Conservation (phyloP, 2,888 invertebrate genomes). For the Euzetes globulus region DNA sequence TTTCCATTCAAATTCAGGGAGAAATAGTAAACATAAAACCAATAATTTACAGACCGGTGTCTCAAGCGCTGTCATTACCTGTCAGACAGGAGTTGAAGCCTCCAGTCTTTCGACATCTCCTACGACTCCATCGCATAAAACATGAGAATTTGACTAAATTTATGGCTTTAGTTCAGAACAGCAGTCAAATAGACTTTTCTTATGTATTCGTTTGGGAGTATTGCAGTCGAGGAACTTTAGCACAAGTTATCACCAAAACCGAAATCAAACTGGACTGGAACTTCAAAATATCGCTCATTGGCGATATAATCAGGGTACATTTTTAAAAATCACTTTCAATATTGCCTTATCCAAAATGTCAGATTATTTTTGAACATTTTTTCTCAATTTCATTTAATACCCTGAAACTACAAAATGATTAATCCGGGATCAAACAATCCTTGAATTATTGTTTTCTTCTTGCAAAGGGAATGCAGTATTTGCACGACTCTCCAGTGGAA, state of each 20-base stretch:
- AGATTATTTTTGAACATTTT: constrained; percentile 21
- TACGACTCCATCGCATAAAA: not conserved
- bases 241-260: constrained; percentile 77
- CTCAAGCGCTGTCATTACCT: not conserved
- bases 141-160: constrained; percentile 18
- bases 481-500: constrained; percentile 73
- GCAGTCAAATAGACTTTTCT: not conserved
- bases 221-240: constrained; percentile 77
- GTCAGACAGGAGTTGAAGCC: not conserved
- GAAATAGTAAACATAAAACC: not conserved
- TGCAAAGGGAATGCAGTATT: constrained; percentile 73
- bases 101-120: not conserved
- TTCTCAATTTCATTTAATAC: too few relatives aligned
- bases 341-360: not conserved
- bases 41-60: not conserved
- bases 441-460: constrained; percentile 6
- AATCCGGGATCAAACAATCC: not conserved
- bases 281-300: constrained; percentile 81
- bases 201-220: constrained; percentile 63
- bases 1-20: not conserved
- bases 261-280: constrained; percentile 92
- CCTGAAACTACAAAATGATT: too few relatives aligned
- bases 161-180: not conserved
- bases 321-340: not conserved
- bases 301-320: constrained; percentile 59